Base-by-base conservation (phyloP, 2,797 vertebrate genomes). In the Corythornis leucogaster region DNA sequence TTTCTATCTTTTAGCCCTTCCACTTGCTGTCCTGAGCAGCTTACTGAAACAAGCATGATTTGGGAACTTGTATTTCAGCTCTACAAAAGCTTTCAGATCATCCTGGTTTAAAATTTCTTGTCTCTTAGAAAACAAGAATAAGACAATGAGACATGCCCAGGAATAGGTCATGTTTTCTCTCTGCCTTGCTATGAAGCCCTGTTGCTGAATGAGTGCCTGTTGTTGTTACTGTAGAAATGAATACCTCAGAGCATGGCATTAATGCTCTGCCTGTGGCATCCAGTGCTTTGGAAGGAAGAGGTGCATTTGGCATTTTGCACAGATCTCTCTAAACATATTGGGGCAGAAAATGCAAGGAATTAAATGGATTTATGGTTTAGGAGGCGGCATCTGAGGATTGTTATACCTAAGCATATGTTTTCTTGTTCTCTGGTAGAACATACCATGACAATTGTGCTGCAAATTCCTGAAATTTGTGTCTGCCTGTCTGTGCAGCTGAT, bases 401-500 rank as follows among this genome's bases (percentile, higher is more conserved):
- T 81, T 83, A 8, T 79, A 80, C 92, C 64, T 87, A 31, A 93
- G 58, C 84, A 45, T 89, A 51, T 75, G 89, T 71, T 95, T 67
- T 75, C n/a, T 83, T 73, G 42, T 76, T 93, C 62, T 80, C 73
- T 73, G 67, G 14, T 87, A 67, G 63, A 94, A 69, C 43, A 62
- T 51, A 55, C 68, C 28, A 2, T 28, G 21, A 51, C 85, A 79
- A 7, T 85, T 67, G 48, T 94, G 69, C 82, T 95, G 66, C 13
- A 9, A 2, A 62, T 78, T 87, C 85, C 90, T 88, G 61, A 85
- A 77, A 51, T 92, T 84, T 75, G 69, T 73, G 80, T 46, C 74
- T 93, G 88, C 88, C 58, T 87, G 69, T 80, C 94, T 94, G 74
- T 89, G 86, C 88, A 93, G 84, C 86, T 94, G 93, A 89, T 81